phyloP scores from a whole-genome alignment of 2,888 invertebrate species.

The Phaedon cochleariae region DNA sequence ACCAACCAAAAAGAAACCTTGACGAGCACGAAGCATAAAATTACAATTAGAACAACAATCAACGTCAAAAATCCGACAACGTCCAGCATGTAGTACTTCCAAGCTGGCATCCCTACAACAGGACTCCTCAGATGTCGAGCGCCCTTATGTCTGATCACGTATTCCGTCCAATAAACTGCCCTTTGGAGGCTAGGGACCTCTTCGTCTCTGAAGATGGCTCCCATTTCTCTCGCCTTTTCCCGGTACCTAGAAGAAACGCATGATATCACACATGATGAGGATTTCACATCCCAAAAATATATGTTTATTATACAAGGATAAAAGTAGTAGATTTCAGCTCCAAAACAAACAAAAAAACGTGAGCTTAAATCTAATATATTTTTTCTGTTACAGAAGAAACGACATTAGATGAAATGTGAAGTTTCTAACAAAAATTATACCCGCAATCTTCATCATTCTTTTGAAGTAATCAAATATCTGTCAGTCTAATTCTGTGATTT shows the following conservation, averaged over 20 bases:
- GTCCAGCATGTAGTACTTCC: slow-evolving; percentile 42
- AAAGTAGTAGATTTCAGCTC: too few relatives aligned
- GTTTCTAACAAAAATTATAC: too few relatives aligned
- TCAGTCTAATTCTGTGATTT: too few relatives aligned
- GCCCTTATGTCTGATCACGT: slow-evolving; percentile 46
- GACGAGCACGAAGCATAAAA: slow-evolving; percentile 3
- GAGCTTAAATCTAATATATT: too few relatives aligned
- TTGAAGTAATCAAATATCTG: too few relatives aligned
- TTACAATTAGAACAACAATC: slow-evolving; percentile 7
- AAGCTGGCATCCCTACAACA: slow-evolving; percentile 40
- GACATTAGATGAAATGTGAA: too few relatives aligned
- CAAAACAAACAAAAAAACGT: too few relatives aligned
- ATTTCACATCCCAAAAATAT: too few relatives aligned
- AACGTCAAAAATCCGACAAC: slow-evolving; percentile 27
- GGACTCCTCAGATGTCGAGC: slow-evolving; percentile 42
- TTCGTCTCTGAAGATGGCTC: slow-evolving; percentile 39
- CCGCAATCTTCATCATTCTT: too few relatives aligned
- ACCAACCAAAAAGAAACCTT: background rate
- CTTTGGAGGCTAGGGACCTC: slow-evolving; percentile 39
- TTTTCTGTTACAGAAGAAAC: too few relatives aligned
- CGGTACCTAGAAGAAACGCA: slow-evolving; percentile 34
- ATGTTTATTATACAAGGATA: too few relatives aligned
- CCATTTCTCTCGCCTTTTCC: slow-evolving; percentile 36
- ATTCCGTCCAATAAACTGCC: slow-evolving; percentile 48
- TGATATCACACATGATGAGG: background rate